Evolutionary conservation across 2,888 invertebrate genomes (phyloP).

Genomic region (Eilema depressum): DNA sequence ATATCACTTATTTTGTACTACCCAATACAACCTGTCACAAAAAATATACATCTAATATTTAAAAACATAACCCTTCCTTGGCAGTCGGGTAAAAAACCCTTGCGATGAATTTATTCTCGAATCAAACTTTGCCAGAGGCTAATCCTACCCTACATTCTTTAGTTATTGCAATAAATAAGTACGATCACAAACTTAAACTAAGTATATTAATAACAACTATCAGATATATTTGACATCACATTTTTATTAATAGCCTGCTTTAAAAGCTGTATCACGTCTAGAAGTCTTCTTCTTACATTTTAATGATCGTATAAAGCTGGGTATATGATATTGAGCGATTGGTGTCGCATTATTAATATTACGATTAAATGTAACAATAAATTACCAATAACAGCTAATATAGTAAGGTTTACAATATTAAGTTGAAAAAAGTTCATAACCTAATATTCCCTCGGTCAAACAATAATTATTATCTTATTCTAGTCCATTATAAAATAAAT

Average conservation of each 20-base stretch:
- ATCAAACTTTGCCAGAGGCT: too few species aligned
- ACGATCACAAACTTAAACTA: conserved; percentile 36
- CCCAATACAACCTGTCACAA: background rate
- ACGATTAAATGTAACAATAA: conserved; percentile 13
- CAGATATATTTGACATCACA: conserved; percentile 51
- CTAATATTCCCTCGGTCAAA: background rate
- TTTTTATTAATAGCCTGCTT: conserved; percentile 34
- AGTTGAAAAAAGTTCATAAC: background rate
- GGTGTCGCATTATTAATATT: background rate
- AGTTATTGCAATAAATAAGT: conserved; percentile 24
- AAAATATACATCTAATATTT: too few species aligned
- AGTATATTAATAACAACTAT: conserved; percentile 48
- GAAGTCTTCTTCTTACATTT: background rate
- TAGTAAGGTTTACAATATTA: background rate
- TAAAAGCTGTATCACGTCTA: conserved; percentile 30
- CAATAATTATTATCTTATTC: background rate
- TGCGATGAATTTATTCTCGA: background rate
- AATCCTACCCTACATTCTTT: background rate
- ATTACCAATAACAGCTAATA: conserved; percentile 40
- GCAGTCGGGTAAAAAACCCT: background rate
- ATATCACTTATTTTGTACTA: conserved; percentile 11
- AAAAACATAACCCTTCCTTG: too few species aligned
- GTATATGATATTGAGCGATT: background rate
- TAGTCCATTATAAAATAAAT: background rate
- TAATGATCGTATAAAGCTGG: conserved; percentile 2